phyloP scores from a whole-genome alignment of 2,888 invertebrate genomes.

The Melipona beecheii region DNA sequence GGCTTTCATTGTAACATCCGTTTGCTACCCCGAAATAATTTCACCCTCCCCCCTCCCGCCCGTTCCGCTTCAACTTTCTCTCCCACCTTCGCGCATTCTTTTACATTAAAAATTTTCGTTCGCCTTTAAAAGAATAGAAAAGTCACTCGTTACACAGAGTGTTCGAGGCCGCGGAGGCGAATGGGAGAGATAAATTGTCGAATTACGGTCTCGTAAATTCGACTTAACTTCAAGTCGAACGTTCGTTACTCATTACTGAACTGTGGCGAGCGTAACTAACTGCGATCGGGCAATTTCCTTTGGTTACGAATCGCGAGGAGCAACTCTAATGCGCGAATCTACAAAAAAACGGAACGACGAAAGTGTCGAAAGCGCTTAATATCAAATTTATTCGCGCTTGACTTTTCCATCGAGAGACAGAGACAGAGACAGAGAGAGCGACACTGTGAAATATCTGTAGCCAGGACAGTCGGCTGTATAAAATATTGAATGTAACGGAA shows the following conservation, averaged over 20 bases:
- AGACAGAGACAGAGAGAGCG: neutral
- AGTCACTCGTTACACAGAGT: neutral
- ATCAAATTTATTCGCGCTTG: constrained; percentile 10
- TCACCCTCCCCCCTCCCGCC: neutral
- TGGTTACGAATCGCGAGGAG: no score
- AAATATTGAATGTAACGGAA: constrained; percentile 32
- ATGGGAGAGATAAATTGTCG: neutral
- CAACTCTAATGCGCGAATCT: no score
- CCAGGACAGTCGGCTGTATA: neutral
- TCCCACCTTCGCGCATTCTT: neutral
- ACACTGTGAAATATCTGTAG: constrained; percentile 13
- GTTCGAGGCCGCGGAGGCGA: no score
- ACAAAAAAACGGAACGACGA: no score
- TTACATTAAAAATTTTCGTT: neutral
- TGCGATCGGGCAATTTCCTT: neutral
- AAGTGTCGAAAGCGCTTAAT: no score
- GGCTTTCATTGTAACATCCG: neutral
- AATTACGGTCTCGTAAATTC: neutral
- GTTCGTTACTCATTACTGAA: neutral
- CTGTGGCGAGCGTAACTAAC: neutral
- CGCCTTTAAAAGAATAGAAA: neutral
- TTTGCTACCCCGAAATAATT: neutral
- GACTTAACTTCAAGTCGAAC: neutral
- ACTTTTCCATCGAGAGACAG: neutral
- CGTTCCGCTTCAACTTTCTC: neutral